Evolutionary conservation across 2,797 vertebrate species (phyloP), one percentile per base, ranked within the genome.

Genomic region (Anolis apletophallus): DNA sequence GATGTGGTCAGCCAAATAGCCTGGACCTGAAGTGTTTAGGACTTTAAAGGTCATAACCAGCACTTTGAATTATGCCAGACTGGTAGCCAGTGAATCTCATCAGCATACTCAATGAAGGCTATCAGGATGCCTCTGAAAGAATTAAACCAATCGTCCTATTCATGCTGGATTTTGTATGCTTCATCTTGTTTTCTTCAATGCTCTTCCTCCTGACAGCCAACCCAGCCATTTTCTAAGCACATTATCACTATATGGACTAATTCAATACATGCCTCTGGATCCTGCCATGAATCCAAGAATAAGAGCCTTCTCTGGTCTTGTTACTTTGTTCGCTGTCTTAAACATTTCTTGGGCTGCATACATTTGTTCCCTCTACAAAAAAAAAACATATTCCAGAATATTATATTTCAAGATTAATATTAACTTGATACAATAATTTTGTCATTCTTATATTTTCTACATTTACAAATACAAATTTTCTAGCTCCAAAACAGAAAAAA

Each of bases 241-340:
- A 64, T 64, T 64, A 64, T 64, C 23, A 12, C 26, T 29, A 1
- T 64, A 64, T 64, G 61, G 11, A 29, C 23, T 64, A 64, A 64
- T 29, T 78, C 68, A 84, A 81, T 91, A 93, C 95, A 2, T 96
- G 97, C 99, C 99, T 98, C 98, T 97, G 81, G 98, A 99, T 95
- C 99, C 99, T 1, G 99, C 99, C 99, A 99, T 99, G 96, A 99
- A 99, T 91, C 99, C 99, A 95, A 99, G 96, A 87, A 99, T 99
- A 81, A 99, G 98, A n/a, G 98, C 98, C 94, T 99, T 99, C 95
- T 99, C 99, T 5, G 98, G 98, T 91, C 98, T 97, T 3, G 99
- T 99, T 82, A 99, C 98, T 94, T 99, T 99, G 97, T 99, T 99
- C 95, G 99, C 99, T 0, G 98, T 99, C 96, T 99, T 99, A 97